Evolutionary conservation across 2,797 vertebrate species (phyloP).

Genomic region (Phyllotis vaccarum): DNA sequence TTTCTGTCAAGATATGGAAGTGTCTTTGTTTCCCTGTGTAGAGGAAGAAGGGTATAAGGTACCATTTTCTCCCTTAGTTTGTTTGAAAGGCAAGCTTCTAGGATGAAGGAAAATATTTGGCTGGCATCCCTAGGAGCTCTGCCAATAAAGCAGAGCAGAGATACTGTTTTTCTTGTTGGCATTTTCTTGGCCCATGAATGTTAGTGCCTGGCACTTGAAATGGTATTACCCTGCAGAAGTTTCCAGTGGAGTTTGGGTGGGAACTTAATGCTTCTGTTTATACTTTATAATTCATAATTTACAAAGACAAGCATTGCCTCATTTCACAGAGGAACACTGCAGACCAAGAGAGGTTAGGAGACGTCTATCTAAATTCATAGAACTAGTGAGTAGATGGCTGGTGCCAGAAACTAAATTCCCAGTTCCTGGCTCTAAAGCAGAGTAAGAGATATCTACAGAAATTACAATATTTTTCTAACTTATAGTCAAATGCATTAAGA

Average conservation of each 20-base stretch:
- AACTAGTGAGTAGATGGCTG: neutral
- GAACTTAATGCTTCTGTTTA: constrained; percentile 62
- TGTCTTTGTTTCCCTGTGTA: constrained; percentile 34
- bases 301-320: constrained; percentile 53
- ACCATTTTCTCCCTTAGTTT: neutral
- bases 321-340: constrained; percentile 50
- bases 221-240: constrained; percentile 47
- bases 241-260: constrained; percentile 65
- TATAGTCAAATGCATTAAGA: constrained; percentile 47
- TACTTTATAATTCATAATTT: constrained; percentile 57
- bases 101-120: constrained; percentile 70
- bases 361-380: constrained; percentile 17
- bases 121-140: constrained; percentile 55
- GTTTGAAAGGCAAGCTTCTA: constrained; percentile 68
- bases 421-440: constrained; percentile 19
- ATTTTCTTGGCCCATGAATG: constrained; percentile 70
- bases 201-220: constrained; percentile 1
- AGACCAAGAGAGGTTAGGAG: constrained; percentile 51
- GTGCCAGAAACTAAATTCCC: neutral
- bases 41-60: constrained; percentile 41
- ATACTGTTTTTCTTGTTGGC: constrained; percentile 60
- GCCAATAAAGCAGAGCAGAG: constrained; percentile 67
- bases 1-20: constrained; percentile 33
- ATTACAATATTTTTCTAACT: neutral
- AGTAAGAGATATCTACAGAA: neutral